phyloP scores from a whole-genome alignment of 37 sponge, comb jelly and placozoan genomes.

The Oopsacas minuta region DNA sequence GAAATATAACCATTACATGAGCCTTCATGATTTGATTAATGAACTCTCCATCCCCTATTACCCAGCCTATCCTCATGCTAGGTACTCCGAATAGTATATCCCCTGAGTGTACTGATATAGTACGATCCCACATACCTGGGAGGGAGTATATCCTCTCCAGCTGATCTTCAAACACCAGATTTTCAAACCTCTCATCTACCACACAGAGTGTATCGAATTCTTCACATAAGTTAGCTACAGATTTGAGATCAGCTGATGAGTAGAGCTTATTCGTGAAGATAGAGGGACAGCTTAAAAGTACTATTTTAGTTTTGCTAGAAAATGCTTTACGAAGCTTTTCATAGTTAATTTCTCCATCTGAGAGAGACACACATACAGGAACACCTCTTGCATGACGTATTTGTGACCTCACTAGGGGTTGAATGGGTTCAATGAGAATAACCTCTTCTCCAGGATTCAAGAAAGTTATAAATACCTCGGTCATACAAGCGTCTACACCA shows the following conservation, averaged over 20 bases:
- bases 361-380: background rate
- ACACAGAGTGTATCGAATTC: background rate
- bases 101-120: background rate
- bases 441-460: background rate
- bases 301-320: background rate
- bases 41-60: background rate
- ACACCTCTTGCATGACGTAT: background rate
- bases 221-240: background rate
- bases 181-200: background rate
- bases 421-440: background rate
- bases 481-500: background rate
- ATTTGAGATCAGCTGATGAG: background rate
- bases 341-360: background rate
- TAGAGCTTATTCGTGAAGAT: background rate
- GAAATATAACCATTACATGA: background rate
- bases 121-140: constrained; percentile 5
- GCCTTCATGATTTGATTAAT: background rate
- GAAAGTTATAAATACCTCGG: background rate
- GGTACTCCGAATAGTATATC: background rate
- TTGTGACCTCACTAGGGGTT: background rate
- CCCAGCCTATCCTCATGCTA: background rate
- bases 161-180: background rate
- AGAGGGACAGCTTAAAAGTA: background rate
- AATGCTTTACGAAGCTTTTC: background rate
- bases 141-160: background rate